phyloP scores from a whole-genome alignment of 2,113 vertebrate species.

The Bambusicola thoracicus region DNA sequence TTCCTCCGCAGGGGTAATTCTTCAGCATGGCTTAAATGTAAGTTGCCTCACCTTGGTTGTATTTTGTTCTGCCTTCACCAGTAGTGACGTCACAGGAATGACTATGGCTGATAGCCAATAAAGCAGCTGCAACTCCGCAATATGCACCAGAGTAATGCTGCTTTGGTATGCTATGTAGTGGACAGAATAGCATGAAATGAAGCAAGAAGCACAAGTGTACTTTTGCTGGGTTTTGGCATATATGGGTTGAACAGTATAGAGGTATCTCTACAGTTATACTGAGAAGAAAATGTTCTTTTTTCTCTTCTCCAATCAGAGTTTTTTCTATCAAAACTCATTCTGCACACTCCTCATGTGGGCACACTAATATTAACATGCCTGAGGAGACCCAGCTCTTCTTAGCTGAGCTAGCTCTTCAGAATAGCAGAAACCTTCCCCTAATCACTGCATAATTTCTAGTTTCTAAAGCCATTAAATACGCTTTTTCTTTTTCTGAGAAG shows the following conservation, averaged over 20 bases:
- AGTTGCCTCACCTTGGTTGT: neutral
- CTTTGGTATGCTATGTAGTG: rapidly evolving
- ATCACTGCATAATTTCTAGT: neutral
- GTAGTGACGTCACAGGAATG: neutral
- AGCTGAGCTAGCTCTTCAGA: neutral
- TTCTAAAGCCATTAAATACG: neutral
- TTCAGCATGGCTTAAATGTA: neutral
- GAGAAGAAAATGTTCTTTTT: neutral
- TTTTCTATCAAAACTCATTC: neutral
- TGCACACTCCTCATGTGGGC: rapidly evolving
- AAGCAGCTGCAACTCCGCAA: neutral
- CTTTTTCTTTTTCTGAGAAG: neutral
- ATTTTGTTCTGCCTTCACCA: neutral
- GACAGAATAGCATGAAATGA: neutral
- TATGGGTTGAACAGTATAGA: neutral
- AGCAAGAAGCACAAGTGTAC: neutral
- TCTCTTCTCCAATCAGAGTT: rapidly evolving
- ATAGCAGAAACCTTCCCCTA: neutral
- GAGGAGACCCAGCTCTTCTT: neutral
- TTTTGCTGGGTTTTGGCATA: neutral
- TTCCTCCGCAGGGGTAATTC: neutral
- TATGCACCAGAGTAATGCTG: rapidly evolving
- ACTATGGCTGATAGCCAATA: neutral
- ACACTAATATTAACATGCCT: neutral
- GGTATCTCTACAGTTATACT: neutral